Evolutionary conservation across 1,140 invertebrate genomes (phyloP).

Genomic region (Drosophila orosa): DNA sequence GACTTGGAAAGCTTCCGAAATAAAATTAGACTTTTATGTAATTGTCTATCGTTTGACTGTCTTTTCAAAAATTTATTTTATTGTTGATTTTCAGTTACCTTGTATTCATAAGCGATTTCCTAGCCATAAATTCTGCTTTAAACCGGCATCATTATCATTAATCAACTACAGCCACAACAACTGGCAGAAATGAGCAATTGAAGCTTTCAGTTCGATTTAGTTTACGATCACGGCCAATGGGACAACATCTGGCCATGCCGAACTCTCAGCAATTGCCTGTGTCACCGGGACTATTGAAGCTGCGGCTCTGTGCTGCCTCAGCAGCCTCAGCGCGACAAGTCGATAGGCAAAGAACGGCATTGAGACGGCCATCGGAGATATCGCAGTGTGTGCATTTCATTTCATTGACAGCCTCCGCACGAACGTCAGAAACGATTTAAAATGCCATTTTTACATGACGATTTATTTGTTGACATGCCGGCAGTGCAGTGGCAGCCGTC

Average conservation of each 20-base stretch:
- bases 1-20: too few species aligned
- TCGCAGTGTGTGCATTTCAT: slow-evolving; percentile 74
- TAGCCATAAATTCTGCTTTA: slow-evolving; percentile 23
- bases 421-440: slow-evolving; percentile 81
- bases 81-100: neutral
- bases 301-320: slow-evolving; percentile 12
- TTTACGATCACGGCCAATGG: slow-evolving; percentile 34
- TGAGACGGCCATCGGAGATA: slow-evolving; percentile 36
- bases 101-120: slow-evolving; percentile 10
- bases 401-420: slow-evolving; percentile 77
- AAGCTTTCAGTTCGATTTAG: slow-evolving; percentile 34
- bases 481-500: slow-evolving; percentile 40
- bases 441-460: slow-evolving; percentile 83
- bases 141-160: slow-evolving; percentile 38
- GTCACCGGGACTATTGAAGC: slow-evolving; percentile 27
- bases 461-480: slow-evolving; percentile 82
- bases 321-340: slow-evolving; percentile 11
- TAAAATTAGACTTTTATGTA: neutral
- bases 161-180: slow-evolving; percentile 32
- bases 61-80: too few species aligned
- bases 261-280: slow-evolving; percentile 31
- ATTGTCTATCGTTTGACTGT: neutral
- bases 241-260: slow-evolving; percentile 26
- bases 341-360: slow-evolving; percentile 37
- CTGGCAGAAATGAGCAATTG: slow-evolving; percentile 42